Evolutionary conservation across 2,888 invertebrate species (phyloP).

Genomic region (Apodemia mormo): DNA sequence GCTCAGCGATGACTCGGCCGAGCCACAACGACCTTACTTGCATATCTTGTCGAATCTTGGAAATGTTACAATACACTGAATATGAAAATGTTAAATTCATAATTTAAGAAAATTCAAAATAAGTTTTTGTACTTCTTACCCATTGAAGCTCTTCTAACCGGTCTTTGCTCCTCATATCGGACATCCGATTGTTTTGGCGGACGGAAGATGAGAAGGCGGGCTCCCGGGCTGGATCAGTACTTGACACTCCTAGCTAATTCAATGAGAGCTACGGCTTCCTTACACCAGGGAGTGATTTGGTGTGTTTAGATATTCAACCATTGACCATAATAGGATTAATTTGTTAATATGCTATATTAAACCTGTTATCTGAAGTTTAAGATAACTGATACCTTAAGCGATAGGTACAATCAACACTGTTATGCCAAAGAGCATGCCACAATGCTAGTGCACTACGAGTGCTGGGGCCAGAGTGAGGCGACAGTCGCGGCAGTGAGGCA

Average conservation of each 20-base stretch:
- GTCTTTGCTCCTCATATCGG: conserved; percentile 66
- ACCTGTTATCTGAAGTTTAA: not conserved
- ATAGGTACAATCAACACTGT: not conserved
- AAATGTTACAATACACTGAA: not conserved
- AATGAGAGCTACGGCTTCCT: not conserved
- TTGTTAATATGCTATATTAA: too few relatives aligned
- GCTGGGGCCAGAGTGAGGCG: not conserved
- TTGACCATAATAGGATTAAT: not conserved
- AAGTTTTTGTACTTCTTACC: conserved; percentile 50
- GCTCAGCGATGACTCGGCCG: conserved; percentile 1
- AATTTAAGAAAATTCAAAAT: not conserved
- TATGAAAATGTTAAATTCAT: not conserved
- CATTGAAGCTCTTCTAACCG: conserved; percentile 67
- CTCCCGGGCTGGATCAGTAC: too few relatives aligned
- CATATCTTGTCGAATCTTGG: not conserved
- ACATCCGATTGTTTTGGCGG: not conserved
- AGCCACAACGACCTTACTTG: not conserved
- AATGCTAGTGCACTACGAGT: not conserved
- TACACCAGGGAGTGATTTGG: not conserved
- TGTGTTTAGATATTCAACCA: not conserved
- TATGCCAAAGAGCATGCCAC: not conserved
- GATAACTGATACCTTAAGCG: not conserved
- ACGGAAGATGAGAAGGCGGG: too few relatives aligned
- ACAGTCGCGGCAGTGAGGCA: not conserved
- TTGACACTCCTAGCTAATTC: not conserved